These are phyloP conservation scores for Sogatella furcifera DNA, from an alignment of 1,140 invertebrate species.

Conservation along the genomic window DNA sequence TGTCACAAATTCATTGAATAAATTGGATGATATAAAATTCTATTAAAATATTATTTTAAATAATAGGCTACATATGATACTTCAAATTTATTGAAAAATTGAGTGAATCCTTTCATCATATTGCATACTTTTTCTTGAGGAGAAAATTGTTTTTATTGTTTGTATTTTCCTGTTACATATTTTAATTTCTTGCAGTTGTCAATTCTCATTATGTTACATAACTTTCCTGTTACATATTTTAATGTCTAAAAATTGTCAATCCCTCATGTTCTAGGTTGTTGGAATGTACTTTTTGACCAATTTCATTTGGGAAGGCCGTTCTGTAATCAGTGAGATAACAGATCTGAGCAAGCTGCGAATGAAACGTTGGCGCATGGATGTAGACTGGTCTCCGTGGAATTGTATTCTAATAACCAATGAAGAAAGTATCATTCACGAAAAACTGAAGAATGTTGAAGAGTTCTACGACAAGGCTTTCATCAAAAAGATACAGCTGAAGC, in stretches of 20 bases:
- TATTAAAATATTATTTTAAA: too few species aligned
- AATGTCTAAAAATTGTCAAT: background rate
- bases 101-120: too few species aligned
- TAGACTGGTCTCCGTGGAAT: constrained; percentile 62
- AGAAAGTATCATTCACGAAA: constrained; percentile 48
- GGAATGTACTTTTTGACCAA: constrained; percentile 53
- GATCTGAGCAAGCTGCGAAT: constrained; percentile 46
- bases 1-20: too few species aligned
- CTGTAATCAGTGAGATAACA: constrained; percentile 45
- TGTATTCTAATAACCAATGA: constrained; percentile 51
- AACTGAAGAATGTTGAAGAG: constrained; percentile 1
- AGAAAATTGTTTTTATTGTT: too few species aligned
- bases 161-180: too few species aligned
- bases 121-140: too few species aligned
- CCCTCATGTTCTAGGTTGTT: constrained; percentile 25
- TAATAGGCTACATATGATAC: too few species aligned
- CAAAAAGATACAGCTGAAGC: constrained; percentile 7
- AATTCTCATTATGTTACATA: too few species aligned
- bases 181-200: too few species aligned
- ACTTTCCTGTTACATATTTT: too few species aligned
- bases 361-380: constrained; percentile 41
- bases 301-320: constrained; percentile 54
- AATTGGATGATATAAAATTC: too few species aligned
- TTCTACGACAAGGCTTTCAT: constrained; percentile 15
- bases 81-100: too few species aligned